A percentile compares a stretch with the other conserved stretches of the same genome.
These are phyloP conservation scores for Poicephalus meyeri DNA, from an alignment of 2,113 vertebrate genomes.

Conservation along the genomic window DNA sequence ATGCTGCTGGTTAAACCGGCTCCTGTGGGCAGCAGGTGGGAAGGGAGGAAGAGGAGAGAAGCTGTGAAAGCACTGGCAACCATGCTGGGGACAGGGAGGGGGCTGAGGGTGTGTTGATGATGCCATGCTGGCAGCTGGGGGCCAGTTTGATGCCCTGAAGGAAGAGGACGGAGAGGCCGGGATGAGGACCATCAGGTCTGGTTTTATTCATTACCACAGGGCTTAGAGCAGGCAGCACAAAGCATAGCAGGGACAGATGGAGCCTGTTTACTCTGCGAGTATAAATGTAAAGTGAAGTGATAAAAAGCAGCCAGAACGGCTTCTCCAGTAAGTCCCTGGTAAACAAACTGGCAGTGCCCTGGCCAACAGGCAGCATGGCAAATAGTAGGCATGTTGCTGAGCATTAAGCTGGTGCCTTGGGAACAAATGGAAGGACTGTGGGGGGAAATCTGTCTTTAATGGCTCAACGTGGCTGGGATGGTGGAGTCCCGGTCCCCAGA, in stretches of 20 bases:
- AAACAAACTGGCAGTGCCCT: neutral
- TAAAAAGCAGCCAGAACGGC: neutral
- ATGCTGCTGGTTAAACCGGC: neutral
- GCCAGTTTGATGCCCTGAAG: neutral
- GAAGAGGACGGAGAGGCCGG: neutral
- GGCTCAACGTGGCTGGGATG: neutral
- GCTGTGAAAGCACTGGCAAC: neutral
- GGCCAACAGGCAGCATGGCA: neutral
- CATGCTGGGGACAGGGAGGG: neutral
- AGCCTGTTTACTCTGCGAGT: constrained; percentile 57
- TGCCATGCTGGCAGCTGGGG: neutral
- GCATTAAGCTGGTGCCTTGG: neutral
- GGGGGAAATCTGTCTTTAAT: neutral
- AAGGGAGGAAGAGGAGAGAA: neutral
- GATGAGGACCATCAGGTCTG: neutral
- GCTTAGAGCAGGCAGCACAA: constrained; percentile 28
- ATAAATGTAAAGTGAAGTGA: constrained; percentile 45
- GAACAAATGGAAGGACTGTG: constrained; percentile 21
- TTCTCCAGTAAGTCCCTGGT: constrained; percentile 31
- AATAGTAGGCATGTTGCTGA: neutral
- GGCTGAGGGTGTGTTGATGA: neutral
- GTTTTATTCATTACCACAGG: constrained; percentile 55
- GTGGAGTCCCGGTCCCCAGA: neutral
- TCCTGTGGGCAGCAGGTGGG: neutral
- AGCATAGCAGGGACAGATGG: constrained; percentile 59